phyloP scores from a whole-genome alignment of 2,888 invertebrate genomes.

The Drosophila acutilabella region DNA sequence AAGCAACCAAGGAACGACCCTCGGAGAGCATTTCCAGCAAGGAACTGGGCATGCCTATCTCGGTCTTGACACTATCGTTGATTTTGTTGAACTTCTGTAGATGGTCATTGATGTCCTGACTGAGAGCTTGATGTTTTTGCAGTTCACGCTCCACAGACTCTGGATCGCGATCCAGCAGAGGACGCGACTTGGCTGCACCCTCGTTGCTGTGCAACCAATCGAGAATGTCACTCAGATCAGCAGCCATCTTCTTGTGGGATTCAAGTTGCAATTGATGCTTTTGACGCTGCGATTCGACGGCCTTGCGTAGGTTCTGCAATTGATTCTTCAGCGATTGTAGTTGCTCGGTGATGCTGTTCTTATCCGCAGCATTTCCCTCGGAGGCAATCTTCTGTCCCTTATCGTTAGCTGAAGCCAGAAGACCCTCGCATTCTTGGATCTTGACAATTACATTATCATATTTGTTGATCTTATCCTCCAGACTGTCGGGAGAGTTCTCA shows the following conservation, averaged over 20 bases:
- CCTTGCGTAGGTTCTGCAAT: constrained; percentile 90
- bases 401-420: constrained; percentile 93
- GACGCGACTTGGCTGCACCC: constrained; percentile 92
- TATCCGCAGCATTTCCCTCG: constrained; percentile 94
- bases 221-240: constrained; percentile 92
- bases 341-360: constrained; percentile 94
- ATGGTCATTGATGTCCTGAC: constrained; percentile 89
- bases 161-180: constrained; percentile 91
- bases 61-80: constrained; percentile 90
- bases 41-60: constrained; percentile 92
- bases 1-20: constrained; percentile 91
- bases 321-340: constrained; percentile 94
- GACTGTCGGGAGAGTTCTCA: constrained; percentile 92
- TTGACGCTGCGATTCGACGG: constrained; percentile 94
- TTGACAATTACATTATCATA: constrained; percentile 94
- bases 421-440: constrained; percentile 95
- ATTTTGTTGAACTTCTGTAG: constrained; percentile 90
- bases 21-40: constrained; percentile 94
- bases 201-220: constrained; percentile 94
- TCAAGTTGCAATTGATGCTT: constrained; percentile 95
- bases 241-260: constrained; percentile 93
- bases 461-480: constrained; percentile 94
- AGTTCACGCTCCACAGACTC: constrained; percentile 93
- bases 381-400: constrained; percentile 97
- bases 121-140: constrained; percentile 90